These are phyloP conservation scores for Haliclona indistincta DNA, from an alignment of 37 sponge, comb jelly and placozoan genomes.

Conservation along the genomic window DNA sequence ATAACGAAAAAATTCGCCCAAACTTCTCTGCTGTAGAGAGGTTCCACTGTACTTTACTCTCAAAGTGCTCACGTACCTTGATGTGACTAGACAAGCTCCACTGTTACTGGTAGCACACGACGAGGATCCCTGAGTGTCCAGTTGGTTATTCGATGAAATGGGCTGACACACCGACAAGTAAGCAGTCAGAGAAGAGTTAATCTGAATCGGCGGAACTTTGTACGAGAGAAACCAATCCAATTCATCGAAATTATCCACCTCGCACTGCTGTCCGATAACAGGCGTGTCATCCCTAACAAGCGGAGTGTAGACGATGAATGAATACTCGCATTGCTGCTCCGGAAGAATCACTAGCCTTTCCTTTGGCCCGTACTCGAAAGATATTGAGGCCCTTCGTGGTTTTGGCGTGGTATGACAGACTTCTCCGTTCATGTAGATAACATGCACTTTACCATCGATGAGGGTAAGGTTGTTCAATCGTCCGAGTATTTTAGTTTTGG, in stretches of 20 bases:
- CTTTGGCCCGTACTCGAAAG: slow-evolving; percentile 38
- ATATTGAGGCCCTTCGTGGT: slow-evolving; percentile 20
- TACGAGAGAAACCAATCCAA: slow-evolving; percentile 13
- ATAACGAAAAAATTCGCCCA: not conserved
- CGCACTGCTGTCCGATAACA: slow-evolving; percentile 32
- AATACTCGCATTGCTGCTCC: slow-evolving; percentile 55
- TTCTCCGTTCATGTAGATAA: slow-evolving; percentile 29
- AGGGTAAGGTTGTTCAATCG: slow-evolving; percentile 8
- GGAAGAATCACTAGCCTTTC: slow-evolving; percentile 34
- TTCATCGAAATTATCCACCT: slow-evolving; percentile 12
- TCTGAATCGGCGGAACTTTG: not conserved
- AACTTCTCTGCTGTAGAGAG: not conserved
- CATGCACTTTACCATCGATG: slow-evolving; percentile 9
- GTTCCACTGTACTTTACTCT: not conserved
- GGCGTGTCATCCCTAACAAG: slow-evolving; percentile 3
- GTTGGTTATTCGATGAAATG: slow-evolving; percentile 23
- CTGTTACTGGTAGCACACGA: not conserved
- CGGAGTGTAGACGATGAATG: slow-evolving; percentile 47
- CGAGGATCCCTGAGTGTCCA: not conserved
- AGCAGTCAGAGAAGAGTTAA: not conserved
- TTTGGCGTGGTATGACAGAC: slow-evolving; percentile 22
- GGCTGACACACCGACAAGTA: slow-evolving; percentile 51
- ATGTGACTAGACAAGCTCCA: slow-evolving; percentile 33
- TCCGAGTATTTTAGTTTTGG: too few species aligned
- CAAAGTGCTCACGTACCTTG: not conserved